phyloP scores from a whole-genome alignment of 2,113 vertebrate species.

The Heterocephalus glaber region DNA sequence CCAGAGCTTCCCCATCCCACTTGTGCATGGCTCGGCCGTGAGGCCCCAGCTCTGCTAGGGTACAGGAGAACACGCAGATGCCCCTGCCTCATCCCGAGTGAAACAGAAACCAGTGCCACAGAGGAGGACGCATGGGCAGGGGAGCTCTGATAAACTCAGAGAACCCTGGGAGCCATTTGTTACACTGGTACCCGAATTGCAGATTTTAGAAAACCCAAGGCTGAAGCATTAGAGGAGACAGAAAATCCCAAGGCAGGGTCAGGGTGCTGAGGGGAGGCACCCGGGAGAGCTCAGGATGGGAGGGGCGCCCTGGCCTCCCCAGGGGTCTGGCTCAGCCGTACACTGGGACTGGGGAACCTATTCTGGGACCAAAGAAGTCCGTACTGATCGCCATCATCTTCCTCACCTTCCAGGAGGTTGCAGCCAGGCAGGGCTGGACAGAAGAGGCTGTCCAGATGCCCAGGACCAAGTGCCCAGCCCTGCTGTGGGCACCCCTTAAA shows the following conservation, averaged over 20 bases:
- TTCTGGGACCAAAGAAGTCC: background rate
- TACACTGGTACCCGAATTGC: rapidly evolving
- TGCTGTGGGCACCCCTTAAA: background rate
- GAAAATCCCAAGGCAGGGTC: background rate
- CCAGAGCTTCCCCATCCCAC: background rate
- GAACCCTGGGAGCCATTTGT: background rate
- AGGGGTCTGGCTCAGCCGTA: background rate
- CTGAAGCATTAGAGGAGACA: background rate
- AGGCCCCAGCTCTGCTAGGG: background rate
- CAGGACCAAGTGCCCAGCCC: background rate
- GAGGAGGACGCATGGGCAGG: background rate
- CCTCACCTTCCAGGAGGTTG: rapidly evolving
- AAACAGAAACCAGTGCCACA: background rate
- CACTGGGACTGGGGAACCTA: background rate
- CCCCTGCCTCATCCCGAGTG: background rate
- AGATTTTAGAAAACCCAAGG: background rate
- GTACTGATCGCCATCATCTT: background rate
- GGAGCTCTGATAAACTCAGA: background rate
- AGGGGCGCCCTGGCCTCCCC: background rate
- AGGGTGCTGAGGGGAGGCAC: background rate
- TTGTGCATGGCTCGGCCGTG: background rate
- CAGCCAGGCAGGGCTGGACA: background rate
- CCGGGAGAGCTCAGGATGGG: background rate
- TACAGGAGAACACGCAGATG: background rate
- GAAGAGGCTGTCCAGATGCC: background rate